Evolutionary conservation across 2,113 vertebrate species (phyloP).

Genomic region (Nothocercus nigrocapillus): DNA sequence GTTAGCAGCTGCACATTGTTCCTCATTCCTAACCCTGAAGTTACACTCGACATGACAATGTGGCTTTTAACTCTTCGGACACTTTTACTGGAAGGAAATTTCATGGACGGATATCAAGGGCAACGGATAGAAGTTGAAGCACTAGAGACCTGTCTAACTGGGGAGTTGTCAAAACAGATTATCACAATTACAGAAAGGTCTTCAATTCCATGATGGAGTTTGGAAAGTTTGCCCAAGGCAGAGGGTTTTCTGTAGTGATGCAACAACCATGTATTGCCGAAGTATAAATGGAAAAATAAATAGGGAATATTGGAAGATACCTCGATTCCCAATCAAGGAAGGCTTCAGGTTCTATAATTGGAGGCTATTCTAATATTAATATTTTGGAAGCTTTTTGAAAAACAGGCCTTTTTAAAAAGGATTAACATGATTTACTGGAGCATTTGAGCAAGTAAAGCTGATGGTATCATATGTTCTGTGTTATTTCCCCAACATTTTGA

Average conservation of each 20-base stretch:
- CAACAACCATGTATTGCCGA: not conserved
- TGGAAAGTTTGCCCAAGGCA: not conserved
- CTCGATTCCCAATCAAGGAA: not conserved
- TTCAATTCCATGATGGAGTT: not conserved
- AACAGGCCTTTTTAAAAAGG: not conserved
- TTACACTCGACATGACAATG: not conserved
- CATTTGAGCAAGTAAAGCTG: not conserved
- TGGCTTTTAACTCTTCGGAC: not conserved
- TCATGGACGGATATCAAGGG: not conserved
- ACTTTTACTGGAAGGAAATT: not conserved
- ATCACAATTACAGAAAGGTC: not conserved
- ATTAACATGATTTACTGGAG: not conserved
- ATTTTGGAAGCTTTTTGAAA: not conserved
- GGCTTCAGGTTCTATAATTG: not conserved
- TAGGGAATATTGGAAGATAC: not conserved
- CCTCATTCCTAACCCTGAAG: not conserved
- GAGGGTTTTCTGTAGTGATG: not conserved
- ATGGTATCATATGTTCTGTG: not conserved
- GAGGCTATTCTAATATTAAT: not conserved
- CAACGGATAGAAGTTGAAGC: not conserved
- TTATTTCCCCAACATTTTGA: not conserved
- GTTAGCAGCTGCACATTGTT: not conserved
- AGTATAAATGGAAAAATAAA: not conserved
- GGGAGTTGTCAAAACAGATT: not conserved
- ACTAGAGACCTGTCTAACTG: slow-evolving; percentile 8